Conservation (phyloP, 2,888 invertebrate genomes). For the Ariolimax columbianus region DNA sequence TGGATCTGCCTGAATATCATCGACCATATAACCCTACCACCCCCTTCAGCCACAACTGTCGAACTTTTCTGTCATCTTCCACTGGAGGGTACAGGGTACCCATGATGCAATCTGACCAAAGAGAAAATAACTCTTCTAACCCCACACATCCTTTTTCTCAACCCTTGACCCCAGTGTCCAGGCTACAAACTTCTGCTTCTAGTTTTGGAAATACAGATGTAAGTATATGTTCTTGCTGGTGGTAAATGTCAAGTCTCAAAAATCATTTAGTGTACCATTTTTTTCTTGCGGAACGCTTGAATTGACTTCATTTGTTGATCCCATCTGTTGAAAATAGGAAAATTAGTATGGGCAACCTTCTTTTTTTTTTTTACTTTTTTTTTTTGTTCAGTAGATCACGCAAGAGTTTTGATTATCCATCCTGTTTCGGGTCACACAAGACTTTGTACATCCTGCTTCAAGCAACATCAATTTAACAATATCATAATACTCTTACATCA, state of each 20-base stretch:
- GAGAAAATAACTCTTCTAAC: conserved; percentile 17
- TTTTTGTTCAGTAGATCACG: too few relatives aligned
- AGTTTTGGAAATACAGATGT: conserved; percentile 38
- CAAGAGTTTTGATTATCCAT: too few relatives aligned
- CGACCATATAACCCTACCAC: conserved; percentile 50
- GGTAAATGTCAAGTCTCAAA: background rate
- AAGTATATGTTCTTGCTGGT: conserved; percentile 20
- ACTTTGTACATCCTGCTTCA: too few relatives aligned
- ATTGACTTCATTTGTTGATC: too few relatives aligned
- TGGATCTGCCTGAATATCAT: conserved; percentile 52
- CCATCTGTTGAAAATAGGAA: too few relatives aligned
- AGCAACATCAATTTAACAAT: too few relatives aligned
- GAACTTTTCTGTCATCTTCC: conserved; percentile 14
- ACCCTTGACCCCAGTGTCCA: background rate
- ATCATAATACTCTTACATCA: too few relatives aligned
- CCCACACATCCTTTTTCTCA: conserved; percentile 20
- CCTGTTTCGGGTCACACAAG: too few relatives aligned
- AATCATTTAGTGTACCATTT: too few relatives aligned
- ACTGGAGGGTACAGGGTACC: conserved; percentile 33
- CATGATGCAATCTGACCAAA: conserved; percentile 33
- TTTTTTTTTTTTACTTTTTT: too few relatives aligned
- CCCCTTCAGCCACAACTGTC: conserved; percentile 27
- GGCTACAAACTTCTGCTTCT: conserved; percentile 24
- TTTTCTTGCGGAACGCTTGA: too few relatives aligned
- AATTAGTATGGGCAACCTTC: too few relatives aligned